Evolutionary conservation across 2,113 vertebrate species (phyloP), one percentile per base, ranked within the genome.

Genomic region (Microcebus tavaratra): DNA sequence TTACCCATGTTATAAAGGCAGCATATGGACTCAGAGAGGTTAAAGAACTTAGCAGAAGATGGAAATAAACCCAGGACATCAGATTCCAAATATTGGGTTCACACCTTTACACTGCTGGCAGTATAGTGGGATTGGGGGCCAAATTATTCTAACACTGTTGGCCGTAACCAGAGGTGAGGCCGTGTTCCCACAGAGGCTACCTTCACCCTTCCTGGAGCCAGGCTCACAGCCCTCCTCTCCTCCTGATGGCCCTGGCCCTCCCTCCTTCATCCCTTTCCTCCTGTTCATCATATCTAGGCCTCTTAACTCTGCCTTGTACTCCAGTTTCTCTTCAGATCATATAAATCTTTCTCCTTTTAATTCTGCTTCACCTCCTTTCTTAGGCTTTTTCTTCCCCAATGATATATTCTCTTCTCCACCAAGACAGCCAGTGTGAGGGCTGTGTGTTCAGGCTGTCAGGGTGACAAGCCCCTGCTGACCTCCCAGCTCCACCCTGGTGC

Each of bases 31-130:
- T 88, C 63, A 8, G 53, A 70, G 83, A 65, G 31, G 23, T 42
- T 86, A 68, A 95, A 87, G 36, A 96, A 81, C 29, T 81, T 67
- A 85, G 61, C 73, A 45, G 86, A 61, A 91, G 97, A 39, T 45
- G n/a, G 48, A 94, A 86, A 79, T 20, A 68, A 78, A 65, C 8
- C 55, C 48, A 82, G 65, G 14, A 91, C 48, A 70, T 70, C 20
- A 82, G 82, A 76, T 91, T 73, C 42, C 29, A 92, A 92, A 63
- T 39, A 81, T 36, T 63, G 61, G 59, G 15, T 84, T 91, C 68
- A 18, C 17, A 91, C n/a, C 57, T 78, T 55, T 67, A 81, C 20
- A 34, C 53, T 20, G 31, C 9, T 4, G 20, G 23, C 39, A 42
- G 57, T 48, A 65, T 2, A 83, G 57, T 12, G 42, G 6, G 25